Conservation (phyloP, 2,113 vertebrate species). For the Vidua chalybeata region DNA sequence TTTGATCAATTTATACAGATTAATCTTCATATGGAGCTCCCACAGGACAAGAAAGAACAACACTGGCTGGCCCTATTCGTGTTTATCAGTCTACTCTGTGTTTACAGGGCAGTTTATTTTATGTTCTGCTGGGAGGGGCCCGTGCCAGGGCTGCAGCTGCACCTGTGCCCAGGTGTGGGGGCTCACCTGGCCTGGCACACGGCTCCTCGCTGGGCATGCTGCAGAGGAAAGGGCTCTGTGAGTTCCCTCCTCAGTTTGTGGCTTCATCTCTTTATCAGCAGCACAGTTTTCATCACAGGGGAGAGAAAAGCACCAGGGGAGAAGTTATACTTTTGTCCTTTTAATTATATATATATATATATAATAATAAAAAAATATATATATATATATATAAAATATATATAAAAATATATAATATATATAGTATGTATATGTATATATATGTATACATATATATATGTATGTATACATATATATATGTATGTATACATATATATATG, state of each 20-base stretch:
- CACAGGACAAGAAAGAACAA: neutral
- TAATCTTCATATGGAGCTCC: neutral
- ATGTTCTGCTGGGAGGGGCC: neutral
- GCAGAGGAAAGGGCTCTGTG: neutral
- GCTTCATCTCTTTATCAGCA: neutral
- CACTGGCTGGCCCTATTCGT: neutral
- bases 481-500: neutral
- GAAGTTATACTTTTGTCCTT: neutral
- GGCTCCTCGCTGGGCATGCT: neutral
- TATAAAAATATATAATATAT: no score
- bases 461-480: no score
- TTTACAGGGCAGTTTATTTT: conserved; percentile 6
- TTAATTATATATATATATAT: neutral
- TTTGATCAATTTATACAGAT: neutral
- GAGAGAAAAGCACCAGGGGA: neutral
- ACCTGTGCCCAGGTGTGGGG: neutral
- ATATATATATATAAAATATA: no score
- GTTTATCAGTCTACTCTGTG: neutral
- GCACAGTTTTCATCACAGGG: neutral
- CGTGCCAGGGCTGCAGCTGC: neutral
- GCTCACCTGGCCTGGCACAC: neutral
- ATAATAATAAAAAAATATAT: no score
- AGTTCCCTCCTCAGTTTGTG: rapidly evolving
- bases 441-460: no score
- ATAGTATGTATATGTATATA: no score